Percentiles rank a stretch among this genome's conserved stretches.
phyloP scores from a whole-genome alignment of 2,888 invertebrate species.

The Ophioninae sp. region DNA sequence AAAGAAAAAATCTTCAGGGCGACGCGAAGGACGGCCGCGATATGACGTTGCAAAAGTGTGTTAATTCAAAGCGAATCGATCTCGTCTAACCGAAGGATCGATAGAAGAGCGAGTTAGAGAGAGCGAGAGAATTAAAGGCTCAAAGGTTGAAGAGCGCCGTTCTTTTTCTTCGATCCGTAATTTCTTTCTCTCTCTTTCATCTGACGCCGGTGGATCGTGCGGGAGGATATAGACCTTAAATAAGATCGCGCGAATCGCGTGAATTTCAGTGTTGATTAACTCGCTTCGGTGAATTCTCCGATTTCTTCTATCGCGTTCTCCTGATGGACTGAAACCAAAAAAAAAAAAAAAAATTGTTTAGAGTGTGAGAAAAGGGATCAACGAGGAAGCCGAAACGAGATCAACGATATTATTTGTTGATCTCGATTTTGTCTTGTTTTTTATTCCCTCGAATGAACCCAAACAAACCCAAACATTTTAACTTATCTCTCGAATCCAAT shows the following conservation, averaged over 20 bases:
- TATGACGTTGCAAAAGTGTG: not conserved
- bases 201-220: conserved; percentile 2
- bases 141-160: conserved; percentile 42
- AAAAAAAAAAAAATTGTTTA: not conserved
- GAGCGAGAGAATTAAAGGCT: conserved; percentile 8
- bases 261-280: conserved; percentile 52
- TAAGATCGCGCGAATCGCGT: conserved; percentile 30
- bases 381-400: not conserved
- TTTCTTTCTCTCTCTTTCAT: not conserved
- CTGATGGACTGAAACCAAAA: not conserved
- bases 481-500: not conserved
- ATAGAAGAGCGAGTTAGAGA: not conserved
- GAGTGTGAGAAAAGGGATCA: not conserved
- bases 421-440: too few species aligned
- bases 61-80: not conserved
- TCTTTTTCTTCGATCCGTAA: not conserved
- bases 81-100: not conserved
- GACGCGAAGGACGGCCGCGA: not conserved
- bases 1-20: not conserved
- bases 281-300: not conserved
- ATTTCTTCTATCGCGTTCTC: not conserved
- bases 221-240: conserved; percentile 24
- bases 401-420: too few species aligned
- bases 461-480: not conserved
- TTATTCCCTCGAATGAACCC: too few species aligned